Evolutionary conservation across 2,797 vertebrate genomes (phyloP).

Genomic region (Myripristis murdjan): DNA sequence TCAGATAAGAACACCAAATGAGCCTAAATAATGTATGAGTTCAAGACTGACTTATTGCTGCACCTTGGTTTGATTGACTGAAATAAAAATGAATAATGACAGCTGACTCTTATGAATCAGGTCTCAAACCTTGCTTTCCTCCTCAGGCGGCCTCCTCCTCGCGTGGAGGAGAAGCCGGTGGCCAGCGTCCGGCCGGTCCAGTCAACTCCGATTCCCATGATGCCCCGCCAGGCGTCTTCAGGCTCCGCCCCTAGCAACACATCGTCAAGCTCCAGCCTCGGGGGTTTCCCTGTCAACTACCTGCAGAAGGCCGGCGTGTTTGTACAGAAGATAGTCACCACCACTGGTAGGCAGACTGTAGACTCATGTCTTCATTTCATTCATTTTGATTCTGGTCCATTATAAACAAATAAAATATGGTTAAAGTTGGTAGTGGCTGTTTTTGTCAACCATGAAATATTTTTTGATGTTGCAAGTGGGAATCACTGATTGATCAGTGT

Average conservation of each 20-base stretch:
- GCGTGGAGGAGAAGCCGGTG: slow-evolving; percentile 91
- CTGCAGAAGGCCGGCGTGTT: slow-evolving; percentile 96
- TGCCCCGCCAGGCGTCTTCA: slow-evolving; percentile 89
- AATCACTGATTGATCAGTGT: too few species aligned
- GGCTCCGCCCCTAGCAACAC: slow-evolving; percentile 70
- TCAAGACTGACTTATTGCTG: too few species aligned
- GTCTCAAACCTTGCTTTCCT: too few species aligned
- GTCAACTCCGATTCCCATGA: slow-evolving; percentile 94
- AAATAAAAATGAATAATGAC: not conserved
- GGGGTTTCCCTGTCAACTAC: slow-evolving; percentile 94
- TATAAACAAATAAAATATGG: too few species aligned
- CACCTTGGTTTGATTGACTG: too few species aligned
- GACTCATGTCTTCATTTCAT: not conserved
- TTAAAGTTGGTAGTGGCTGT: too few species aligned
- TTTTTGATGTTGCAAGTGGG: too few species aligned
- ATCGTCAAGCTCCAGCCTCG: slow-evolving; percentile 81
- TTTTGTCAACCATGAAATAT: too few species aligned
- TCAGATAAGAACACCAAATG: too few species aligned
- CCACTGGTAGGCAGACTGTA: slow-evolving; percentile 86
- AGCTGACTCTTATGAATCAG: too few species aligned
- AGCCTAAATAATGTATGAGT: too few species aligned
- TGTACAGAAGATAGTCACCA: slow-evolving; percentile 97
- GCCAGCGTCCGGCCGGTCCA: slow-evolving; percentile 92
- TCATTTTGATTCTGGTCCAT: too few species aligned
- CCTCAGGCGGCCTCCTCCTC: slow-evolving; percentile 90